Percentiles rank a stretch among this genome's conserved stretches.
These are phyloP conservation scores for Argyra leucocephala DNA, from an alignment of 2,888 invertebrate genomes.

Conservation along the genomic window DNA sequence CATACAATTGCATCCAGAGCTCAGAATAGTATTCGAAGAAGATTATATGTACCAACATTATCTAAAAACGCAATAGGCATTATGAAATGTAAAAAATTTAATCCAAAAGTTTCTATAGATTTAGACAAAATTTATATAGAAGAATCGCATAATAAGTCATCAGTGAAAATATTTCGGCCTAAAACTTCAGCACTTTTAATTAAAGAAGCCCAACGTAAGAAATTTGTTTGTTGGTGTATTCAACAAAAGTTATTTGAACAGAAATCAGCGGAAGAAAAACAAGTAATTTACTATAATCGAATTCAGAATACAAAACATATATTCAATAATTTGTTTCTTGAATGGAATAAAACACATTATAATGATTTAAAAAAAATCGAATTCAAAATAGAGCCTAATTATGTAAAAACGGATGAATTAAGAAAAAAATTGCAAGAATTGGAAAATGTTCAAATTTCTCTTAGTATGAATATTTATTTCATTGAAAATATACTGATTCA, in stretches of 20 bases:
- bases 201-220: slow-evolving; percentile 36
- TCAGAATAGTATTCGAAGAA: slow-evolving; percentile 34
- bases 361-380: slow-evolving; percentile 36
- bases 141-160: slow-evolving; percentile 34
- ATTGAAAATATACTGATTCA: slow-evolving; percentile 39
- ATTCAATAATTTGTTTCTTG: slow-evolving; percentile 35
- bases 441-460: slow-evolving; percentile 29
- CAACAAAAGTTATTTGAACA: slow-evolving; percentile 37
- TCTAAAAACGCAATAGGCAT: slow-evolving; percentile 31
- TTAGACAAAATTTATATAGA: slow-evolving; percentile 40
- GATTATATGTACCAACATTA: slow-evolving; percentile 34
- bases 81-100: slow-evolving; percentile 27
- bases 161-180: slow-evolving; percentile 34
- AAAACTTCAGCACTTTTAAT: slow-evolving; percentile 32
- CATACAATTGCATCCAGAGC: slow-evolving; percentile 37
- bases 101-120: slow-evolving; percentile 35
- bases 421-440: slow-evolving; percentile 30
- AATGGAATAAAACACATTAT: slow-evolving; percentile 40
- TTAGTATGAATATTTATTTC: slow-evolving; percentile 41
- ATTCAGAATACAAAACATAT: slow-evolving; percentile 31
- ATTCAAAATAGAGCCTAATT: slow-evolving; percentile 34
- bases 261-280: slow-evolving; percentile 35
- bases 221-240: slow-evolving; percentile 38
- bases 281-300: slow-evolving; percentile 34
- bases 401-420: slow-evolving; percentile 35